phyloP scores from a whole-genome alignment of 2,888 invertebrate species.

The Protodeltote pygarga region DNA sequence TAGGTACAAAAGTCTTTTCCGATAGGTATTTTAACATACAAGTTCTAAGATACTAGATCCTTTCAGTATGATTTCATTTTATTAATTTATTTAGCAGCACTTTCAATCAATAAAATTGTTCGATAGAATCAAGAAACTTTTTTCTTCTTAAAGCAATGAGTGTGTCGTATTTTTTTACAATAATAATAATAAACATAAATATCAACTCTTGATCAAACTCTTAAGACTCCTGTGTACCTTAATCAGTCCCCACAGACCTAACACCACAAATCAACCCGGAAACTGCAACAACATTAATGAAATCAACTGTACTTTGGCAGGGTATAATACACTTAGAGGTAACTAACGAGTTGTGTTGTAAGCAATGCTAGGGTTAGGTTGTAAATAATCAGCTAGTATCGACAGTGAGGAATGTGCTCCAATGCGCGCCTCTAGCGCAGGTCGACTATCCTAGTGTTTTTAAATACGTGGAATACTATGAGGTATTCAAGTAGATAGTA shows the following conservation, averaged over 20 bases:
- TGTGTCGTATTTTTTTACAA: no score
- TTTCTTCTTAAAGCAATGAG: no score
- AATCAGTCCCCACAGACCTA: conserved; percentile 1
- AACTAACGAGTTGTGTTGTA: conserved; percentile 18
- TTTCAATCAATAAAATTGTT: no score
- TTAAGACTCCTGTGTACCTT: background rate
- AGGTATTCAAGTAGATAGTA: no score
- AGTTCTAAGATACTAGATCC: no score
- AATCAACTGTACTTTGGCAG: conserved; percentile 19
- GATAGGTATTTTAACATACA: no score
- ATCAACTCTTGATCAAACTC: background rate
- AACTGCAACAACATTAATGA: conserved; percentile 29
- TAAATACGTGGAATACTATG: conserved; percentile 31
- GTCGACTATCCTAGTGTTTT: conserved; percentile 42
- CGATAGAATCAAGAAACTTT: no score
- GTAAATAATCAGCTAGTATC: conserved; percentile 59
- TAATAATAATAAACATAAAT: no score
- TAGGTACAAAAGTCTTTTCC: no score
- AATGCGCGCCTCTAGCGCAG: conserved; percentile 29
- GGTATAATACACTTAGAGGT: conserved; percentile 18
- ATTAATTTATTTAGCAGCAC: no score
- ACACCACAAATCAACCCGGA: conserved; percentile 18
- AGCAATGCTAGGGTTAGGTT: conserved; percentile 34
- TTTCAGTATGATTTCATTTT: no score
- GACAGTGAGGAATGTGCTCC: conserved; percentile 57